phyloP scores from a whole-genome alignment of 2,797 vertebrate species.

The Coreius guichenoti region DNA sequence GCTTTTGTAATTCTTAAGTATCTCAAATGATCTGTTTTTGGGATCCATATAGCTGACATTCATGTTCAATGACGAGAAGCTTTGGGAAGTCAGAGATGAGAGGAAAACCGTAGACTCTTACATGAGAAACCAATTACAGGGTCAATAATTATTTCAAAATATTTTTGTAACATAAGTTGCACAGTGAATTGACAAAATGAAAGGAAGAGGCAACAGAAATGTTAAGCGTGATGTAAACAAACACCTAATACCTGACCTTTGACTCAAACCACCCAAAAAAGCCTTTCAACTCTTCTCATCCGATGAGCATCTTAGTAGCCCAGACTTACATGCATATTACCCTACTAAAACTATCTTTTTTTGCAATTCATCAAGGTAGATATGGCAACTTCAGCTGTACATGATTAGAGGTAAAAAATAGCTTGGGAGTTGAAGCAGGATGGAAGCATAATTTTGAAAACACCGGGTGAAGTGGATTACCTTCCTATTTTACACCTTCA shows the following conservation, averaged over 20 bases:
- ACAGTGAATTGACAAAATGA: neutral
- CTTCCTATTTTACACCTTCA: constrained; percentile 82
- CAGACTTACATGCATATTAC: neutral
- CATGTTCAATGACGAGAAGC: neutral
- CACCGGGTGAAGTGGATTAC: constrained; percentile 76
- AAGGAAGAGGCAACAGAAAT: neutral
- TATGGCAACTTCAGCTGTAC: neutral
- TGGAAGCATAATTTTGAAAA: constrained; percentile 70
- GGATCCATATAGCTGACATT: neutral
- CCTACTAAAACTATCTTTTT: neutral
- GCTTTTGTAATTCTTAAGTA: neutral
- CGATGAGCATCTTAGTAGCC: too few relatives aligned
- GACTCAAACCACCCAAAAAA: neutral
- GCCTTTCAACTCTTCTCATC: neutral
- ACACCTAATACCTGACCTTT: neutral
- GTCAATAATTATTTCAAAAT: constrained; percentile 23
- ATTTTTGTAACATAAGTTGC: neutral
- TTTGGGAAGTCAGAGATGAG: neutral
- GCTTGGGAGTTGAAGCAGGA: neutral
- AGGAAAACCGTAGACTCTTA: neutral
- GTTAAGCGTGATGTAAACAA: neutral
- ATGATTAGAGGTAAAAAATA: neutral
- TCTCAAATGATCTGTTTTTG: neutral
- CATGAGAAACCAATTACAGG: neutral
- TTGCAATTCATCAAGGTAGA: neutral